Evolutionary conservation across 2,888 invertebrate species (phyloP).

Genomic region (Drosophila koepferae): DNA sequence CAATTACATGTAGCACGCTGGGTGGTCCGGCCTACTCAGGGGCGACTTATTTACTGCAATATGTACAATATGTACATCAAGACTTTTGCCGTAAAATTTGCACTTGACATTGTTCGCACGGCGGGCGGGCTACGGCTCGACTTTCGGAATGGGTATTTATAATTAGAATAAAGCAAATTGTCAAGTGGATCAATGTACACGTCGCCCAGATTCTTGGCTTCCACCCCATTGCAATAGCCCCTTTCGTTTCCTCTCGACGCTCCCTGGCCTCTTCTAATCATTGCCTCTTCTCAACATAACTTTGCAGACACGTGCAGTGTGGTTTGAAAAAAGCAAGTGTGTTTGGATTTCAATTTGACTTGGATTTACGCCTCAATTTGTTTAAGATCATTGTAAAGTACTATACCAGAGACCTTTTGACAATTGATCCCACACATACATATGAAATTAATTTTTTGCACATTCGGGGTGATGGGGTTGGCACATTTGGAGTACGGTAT

Average conservation of each 20-base stretch:
- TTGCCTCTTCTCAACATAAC: neutral
- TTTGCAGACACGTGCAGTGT: slow-evolving; percentile 53
- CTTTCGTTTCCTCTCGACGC: too few relatives aligned
- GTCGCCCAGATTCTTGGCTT: slow-evolving; percentile 19
- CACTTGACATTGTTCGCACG: slow-evolving; percentile 68
- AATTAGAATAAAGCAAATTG: slow-evolving; percentile 71
- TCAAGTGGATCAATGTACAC: slow-evolving; percentile 48
- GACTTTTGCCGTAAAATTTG: slow-evolving; percentile 63
- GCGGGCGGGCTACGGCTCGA: slow-evolving; percentile 49
- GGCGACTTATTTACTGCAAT: neutral
- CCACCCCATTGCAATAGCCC: slow-evolving; percentile 26
- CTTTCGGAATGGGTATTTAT: slow-evolving; percentile 44
- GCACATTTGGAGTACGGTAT: too few relatives aligned
- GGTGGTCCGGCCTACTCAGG: slow-evolving; percentile 56
- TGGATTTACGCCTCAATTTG: slow-evolving; percentile 16
- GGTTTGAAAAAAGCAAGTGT: slow-evolving; percentile 26
- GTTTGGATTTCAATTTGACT: slow-evolving; percentile 18
- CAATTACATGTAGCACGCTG: slow-evolving; percentile 66
- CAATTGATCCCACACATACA: neutral
- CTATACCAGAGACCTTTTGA: neutral
- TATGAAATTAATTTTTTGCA: too few relatives aligned
- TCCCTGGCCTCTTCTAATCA: neutral
- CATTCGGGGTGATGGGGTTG: too few relatives aligned
- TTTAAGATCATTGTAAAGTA: neutral
- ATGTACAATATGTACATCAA: slow-evolving; percentile 13